Percentiles rank a stretch among this genome's conserved stretches.
These are phyloP conservation scores for Bellardia bayeri DNA, from an alignment of 2,888 invertebrate genomes.

Conservation along the genomic window DNA sequence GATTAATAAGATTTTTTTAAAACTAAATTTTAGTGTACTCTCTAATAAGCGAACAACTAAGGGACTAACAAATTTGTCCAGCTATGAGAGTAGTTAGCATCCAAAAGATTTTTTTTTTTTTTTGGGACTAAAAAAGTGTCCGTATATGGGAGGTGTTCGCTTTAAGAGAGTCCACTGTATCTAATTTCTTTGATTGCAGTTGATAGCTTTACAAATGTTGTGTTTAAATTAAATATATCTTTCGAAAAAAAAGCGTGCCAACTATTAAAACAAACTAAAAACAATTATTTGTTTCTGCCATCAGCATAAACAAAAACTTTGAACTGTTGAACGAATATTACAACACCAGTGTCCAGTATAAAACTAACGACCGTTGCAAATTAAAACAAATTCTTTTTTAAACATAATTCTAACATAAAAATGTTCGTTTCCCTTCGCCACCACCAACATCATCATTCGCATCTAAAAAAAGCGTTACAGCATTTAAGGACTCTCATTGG, in stretches of 20 bases:
- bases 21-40: too few relatives aligned
- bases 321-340: neutral
- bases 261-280: conserved; percentile 21
- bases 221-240: neutral
- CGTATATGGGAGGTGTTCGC: too few relatives aligned
- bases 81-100: too few relatives aligned
- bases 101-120: too few relatives aligned
- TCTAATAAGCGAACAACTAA: too few relatives aligned
- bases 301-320: neutral
- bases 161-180: too few relatives aligned
- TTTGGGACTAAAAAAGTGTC: too few relatives aligned
- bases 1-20: too few relatives aligned
- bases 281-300: conserved; percentile 8
- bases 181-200: neutral
- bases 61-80: too few relatives aligned
- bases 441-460: neutral
- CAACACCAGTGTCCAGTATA: conserved; percentile 55
- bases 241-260: neutral
- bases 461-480: neutral
- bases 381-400: conserved; percentile 64
- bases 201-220: neutral
- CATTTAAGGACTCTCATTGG: neutral
- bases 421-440: neutral
- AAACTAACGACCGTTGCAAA: conserved; percentile 64
- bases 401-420: conserved; percentile 16